phyloP scores from a whole-genome alignment of 2,888 invertebrate genomes.

The Drosophila aldrichi region DNA sequence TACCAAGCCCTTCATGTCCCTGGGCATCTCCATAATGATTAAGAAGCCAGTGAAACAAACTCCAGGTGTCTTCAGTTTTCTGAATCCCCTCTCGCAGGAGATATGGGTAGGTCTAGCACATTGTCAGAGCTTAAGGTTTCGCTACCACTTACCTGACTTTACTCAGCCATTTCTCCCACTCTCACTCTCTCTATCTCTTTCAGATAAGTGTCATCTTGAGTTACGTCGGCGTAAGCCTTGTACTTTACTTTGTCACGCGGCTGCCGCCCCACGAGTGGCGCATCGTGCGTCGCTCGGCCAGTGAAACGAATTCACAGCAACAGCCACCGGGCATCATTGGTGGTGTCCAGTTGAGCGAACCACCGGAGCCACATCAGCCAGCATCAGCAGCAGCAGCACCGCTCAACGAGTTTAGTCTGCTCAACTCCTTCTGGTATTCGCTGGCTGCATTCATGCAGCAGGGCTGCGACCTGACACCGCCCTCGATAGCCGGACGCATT shows the following conservation, averaged over 20 bases:
- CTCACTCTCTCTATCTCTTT: background rate
- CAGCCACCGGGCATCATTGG: constrained; percentile 83
- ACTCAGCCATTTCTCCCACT: background rate
- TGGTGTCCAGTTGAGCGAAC: constrained; percentile 54
- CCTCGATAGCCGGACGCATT: constrained; percentile 91
- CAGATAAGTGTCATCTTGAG: constrained; percentile 93
- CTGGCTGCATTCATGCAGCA: constrained; percentile 99
- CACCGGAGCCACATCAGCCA: constrained; percentile 44
- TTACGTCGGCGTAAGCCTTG: constrained; percentile 98
- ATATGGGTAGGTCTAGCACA: constrained; percentile 92
- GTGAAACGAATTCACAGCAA: constrained; percentile 69
- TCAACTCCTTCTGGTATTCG: constrained; percentile 99
- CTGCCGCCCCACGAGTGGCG: constrained; percentile 99
- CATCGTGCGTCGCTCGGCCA: constrained; percentile 86
- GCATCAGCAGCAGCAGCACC: constrained; percentile 29
- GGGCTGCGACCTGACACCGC: constrained; percentile 97
- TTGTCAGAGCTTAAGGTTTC: constrained; percentile 4
- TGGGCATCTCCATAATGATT: constrained; percentile 98
- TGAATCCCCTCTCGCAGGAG: constrained; percentile 97
- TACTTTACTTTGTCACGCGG: constrained; percentile 98
- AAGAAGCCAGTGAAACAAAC: constrained; percentile 95
- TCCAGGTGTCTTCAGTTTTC: constrained; percentile 98
- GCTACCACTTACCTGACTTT: background rate
- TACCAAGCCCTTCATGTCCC: constrained; percentile 98
- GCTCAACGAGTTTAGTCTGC: constrained; percentile 94